Percentiles rank a stretch among this genome's conserved stretches.
phyloP scores from a whole-genome alignment of 1,140 invertebrate species.

The Lordiphosa clarofinis region DNA sequence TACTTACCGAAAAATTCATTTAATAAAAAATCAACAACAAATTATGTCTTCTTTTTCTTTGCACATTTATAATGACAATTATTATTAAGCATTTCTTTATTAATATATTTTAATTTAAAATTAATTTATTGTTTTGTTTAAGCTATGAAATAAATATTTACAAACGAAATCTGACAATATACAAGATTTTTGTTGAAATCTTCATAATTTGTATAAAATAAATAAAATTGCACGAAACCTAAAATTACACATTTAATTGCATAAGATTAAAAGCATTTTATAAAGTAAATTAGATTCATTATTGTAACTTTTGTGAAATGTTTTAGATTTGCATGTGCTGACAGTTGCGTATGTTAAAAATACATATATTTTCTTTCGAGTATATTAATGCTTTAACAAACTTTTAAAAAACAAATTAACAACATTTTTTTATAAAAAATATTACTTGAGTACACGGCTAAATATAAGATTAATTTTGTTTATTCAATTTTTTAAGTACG shows the following conservation, averaged over 20 bases:
- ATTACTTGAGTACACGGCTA: constrained; percentile 66
- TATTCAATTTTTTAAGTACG: constrained; percentile 19
- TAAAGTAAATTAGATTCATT: constrained; percentile 20
- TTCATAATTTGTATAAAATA: constrained; percentile 47
- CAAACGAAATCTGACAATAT: constrained; percentile 60
- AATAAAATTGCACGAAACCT: constrained; percentile 75
- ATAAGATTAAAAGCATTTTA: constrained; percentile 26
- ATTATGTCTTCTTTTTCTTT: constrained; percentile 31
- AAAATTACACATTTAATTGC: constrained; percentile 62
- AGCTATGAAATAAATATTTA: constrained; percentile 71
- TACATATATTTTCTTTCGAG: constrained; percentile 42
- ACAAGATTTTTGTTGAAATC: constrained; percentile 32
- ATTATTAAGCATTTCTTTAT: constrained; percentile 54
- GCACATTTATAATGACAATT: constrained; percentile 72
- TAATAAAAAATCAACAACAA: neutral
- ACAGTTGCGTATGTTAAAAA: constrained; percentile 23
- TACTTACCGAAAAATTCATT: constrained; percentile 14
- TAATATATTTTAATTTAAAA: constrained; percentile 58
- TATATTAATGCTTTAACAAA: constrained; percentile 43
- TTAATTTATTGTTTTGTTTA: constrained; percentile 39
- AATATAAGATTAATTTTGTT: constrained; percentile 32
- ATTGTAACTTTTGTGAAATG: constrained; percentile 8
- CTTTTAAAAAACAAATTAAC: constrained; percentile 74
- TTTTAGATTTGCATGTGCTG: constrained; percentile 16
- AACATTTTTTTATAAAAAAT: constrained; percentile 54